Evolutionary conservation across 2,113 vertebrate genomes (phyloP).

Genomic region (Cheilinus undulatus): DNA sequence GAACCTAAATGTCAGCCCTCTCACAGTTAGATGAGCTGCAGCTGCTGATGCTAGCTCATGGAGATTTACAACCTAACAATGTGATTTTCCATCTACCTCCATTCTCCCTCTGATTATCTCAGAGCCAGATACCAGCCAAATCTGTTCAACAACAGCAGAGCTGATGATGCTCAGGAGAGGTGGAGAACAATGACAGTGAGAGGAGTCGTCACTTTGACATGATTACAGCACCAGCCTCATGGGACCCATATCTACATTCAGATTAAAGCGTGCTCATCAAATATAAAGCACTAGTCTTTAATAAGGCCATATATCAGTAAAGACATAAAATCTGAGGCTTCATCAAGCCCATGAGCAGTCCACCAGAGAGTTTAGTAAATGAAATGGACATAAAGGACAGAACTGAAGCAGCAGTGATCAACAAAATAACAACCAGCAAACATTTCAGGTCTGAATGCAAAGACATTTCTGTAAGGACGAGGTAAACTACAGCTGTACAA

Average conservation of each 20-base stretch:
- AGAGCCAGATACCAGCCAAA: slow-evolving; percentile 68
- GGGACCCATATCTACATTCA: slow-evolving; percentile 78
- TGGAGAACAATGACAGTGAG: slow-evolving; percentile 64
- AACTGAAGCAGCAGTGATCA: slow-evolving; percentile 25
- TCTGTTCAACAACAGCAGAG: slow-evolving; percentile 72
- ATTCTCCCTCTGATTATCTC: slow-evolving; percentile 67
- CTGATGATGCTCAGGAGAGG: slow-evolving; percentile 68
- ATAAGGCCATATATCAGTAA: slow-evolving; percentile 66
- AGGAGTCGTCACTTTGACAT: slow-evolving; percentile 65
- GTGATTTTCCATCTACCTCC: slow-evolving; percentile 63
- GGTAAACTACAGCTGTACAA: background rate
- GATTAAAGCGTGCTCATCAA: slow-evolving; percentile 77
- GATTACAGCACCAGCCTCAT: slow-evolving; percentile 70
- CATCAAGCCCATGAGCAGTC: slow-evolving; percentile 58
- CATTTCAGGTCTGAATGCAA: slow-evolving; percentile 25
- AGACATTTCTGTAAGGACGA: background rate
- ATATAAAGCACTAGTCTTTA: slow-evolving; percentile 73
- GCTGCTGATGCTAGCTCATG: slow-evolving; percentile 28
- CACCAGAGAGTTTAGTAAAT: slow-evolving; percentile 48
- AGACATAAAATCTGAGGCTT: slow-evolving; percentile 58
- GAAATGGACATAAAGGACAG: slow-evolving; percentile 38
- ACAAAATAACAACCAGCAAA: slow-evolving; percentile 23
- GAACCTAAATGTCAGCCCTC: slow-evolving; percentile 44
- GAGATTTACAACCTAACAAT: slow-evolving; percentile 55
- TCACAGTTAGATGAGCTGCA: slow-evolving; percentile 17